Evolutionary conservation across 2,113 vertebrate species (phyloP).

Genomic region (Spermophilus dauricus): DNA sequence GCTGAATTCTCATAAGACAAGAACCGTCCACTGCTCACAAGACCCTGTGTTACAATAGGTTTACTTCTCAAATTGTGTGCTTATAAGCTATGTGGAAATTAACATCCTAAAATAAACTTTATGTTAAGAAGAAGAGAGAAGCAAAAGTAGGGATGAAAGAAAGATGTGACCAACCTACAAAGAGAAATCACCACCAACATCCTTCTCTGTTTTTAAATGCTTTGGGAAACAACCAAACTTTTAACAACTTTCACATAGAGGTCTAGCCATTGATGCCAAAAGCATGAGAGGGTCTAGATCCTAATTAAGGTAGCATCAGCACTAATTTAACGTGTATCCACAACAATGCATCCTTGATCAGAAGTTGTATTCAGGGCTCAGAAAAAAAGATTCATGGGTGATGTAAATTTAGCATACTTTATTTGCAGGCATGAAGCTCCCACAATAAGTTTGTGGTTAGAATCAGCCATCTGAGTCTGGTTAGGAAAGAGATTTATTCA

Average conservation of each 20-base stretch:
- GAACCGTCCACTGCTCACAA: no score
- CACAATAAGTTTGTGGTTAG: background rate
- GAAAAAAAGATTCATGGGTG: background rate
- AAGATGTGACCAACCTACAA: background rate
- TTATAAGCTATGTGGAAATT: background rate
- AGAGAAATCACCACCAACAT: fast-evolving
- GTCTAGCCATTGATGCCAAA: background rate
- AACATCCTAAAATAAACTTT: background rate
- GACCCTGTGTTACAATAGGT: no score
- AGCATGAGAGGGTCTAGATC: background rate
- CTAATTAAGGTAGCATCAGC: background rate
- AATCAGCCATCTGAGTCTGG: background rate
- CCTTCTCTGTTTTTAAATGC: background rate
- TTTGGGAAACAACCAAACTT: background rate
- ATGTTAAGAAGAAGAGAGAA: background rate
- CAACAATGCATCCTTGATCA: background rate
- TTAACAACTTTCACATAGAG: background rate
- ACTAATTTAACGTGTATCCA: background rate
- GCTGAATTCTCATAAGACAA: no score
- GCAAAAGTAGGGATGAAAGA: background rate
- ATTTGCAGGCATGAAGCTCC: background rate
- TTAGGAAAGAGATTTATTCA: slow-evolving; percentile 32
- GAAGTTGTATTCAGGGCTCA: background rate
- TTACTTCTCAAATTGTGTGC: background rate
- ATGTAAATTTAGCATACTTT: slow-evolving; percentile 2